These are phyloP conservation scores for Allygus modestus DNA, from an alignment of 2,888 invertebrate species.

Conservation along the genomic window DNA sequence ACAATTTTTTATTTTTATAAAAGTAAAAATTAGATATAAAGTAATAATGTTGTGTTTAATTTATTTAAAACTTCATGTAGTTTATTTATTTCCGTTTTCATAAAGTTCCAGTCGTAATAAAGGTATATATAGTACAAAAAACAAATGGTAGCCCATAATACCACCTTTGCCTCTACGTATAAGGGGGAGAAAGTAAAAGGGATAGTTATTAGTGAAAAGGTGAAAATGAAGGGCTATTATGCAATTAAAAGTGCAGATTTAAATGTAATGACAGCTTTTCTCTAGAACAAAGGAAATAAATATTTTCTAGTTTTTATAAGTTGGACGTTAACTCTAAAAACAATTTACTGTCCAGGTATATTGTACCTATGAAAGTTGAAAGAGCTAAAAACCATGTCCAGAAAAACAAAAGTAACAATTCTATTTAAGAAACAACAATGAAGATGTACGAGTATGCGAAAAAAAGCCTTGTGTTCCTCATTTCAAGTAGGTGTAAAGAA, in stretches of 20 bases:
- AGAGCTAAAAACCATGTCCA: constrained; percentile 36
- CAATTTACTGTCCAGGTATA: constrained; percentile 38
- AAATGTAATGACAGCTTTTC: constrained; percentile 31
- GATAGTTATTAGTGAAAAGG: constrained; percentile 19
- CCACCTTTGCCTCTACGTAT: too few relatives aligned
- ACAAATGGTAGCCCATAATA: too few relatives aligned
- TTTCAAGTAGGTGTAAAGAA: constrained; percentile 51
- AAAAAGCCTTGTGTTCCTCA: constrained; percentile 41
- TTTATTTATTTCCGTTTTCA: too few relatives aligned
- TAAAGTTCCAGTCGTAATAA: too few relatives aligned
- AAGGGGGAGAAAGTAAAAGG: too few relatives aligned
- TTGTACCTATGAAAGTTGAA: constrained; percentile 5
- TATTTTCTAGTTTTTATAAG: constrained; percentile 49
- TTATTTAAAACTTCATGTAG: too few relatives aligned
- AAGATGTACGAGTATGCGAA: constrained; percentile 38
- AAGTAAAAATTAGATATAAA: too few relatives aligned
- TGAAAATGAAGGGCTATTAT: constrained; percentile 33
- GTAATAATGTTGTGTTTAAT: too few relatives aligned
- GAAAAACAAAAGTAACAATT: constrained; percentile 35
- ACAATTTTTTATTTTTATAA: too few relatives aligned
- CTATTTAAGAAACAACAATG: not conserved
- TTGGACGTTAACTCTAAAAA: constrained; percentile 59
- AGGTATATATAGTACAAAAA: too few relatives aligned
- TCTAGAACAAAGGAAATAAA: constrained; percentile 40
- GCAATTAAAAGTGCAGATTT: constrained; percentile 45